phyloP scores from a whole-genome alignment of 1,140 invertebrate species.

The Drosophila bocqueti region DNA sequence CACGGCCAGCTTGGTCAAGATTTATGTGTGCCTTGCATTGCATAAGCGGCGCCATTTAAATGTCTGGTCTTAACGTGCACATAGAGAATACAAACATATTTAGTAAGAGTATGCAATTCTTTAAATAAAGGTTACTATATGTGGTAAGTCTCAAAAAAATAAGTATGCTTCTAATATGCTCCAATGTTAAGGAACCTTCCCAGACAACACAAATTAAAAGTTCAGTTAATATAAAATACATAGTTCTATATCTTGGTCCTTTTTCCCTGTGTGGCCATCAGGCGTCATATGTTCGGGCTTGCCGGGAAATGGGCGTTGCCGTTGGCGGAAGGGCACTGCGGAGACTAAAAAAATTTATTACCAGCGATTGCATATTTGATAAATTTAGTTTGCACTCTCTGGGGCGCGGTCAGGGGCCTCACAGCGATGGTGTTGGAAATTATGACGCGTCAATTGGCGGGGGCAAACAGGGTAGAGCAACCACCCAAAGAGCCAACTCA shows the following conservation, averaged over 20 bases:
- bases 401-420: conserved; percentile 21
- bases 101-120: background rate
- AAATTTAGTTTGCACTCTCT: conserved; percentile 74
- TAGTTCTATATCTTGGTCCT: background rate
- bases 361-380: conserved; percentile 75
- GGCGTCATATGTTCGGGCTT: conserved; percentile 51
- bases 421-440: conserved; percentile 52
- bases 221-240: background rate
- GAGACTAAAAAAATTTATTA: conserved; percentile 59
- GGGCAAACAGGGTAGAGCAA: background rate
- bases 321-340: conserved; percentile 1
- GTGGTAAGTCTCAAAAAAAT: background rate
- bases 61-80: conserved; percentile 34
- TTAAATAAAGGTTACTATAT: background rate
- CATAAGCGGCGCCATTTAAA: conserved; percentile 75
- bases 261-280: conserved; percentile 5
- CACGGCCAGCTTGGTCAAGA: conserved; percentile 58
- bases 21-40: conserved; percentile 75
- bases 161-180: background rate
- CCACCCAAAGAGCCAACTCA: background rate
- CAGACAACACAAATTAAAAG: no score
- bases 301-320: conserved; percentile 36
- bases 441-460: conserved; percentile 61
- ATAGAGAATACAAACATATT: background rate
- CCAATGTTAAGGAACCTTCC: background rate